A percentile compares a stretch with the other conserved stretches of the same genome.
phyloP scores from a whole-genome alignment of 2,113 vertebrate genomes.

The Bos javanicus region DNA sequence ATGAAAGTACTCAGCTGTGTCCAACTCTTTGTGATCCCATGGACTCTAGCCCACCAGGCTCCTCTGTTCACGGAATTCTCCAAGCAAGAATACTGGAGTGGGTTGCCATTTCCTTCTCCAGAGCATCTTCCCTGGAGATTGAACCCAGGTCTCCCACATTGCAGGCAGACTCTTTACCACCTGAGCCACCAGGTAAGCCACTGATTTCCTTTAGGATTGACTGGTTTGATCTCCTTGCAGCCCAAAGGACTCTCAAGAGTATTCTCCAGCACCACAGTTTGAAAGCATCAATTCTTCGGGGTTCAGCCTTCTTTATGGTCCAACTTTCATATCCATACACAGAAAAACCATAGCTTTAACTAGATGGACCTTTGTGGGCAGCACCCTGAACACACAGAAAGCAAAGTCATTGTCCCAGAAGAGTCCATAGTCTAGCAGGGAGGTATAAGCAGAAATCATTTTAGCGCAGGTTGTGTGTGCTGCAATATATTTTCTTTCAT shows the following conservation, averaged over 20 bases:
- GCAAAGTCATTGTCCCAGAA: background rate
- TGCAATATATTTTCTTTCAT: background rate
- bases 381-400: background rate
- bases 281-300: background rate
- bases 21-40: background rate
- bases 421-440: background rate
- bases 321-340: background rate
- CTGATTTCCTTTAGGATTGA: background rate
- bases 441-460: background rate
- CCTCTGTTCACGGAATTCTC: background rate
- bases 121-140: background rate
- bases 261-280: background rate
- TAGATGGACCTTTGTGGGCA: background rate
- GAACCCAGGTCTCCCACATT: background rate
- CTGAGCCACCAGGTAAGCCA: background rate
- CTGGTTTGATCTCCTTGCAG: background rate
- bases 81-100: background rate
- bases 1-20: background rate
- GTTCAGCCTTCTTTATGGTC: background rate
- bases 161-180: background rate
- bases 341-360: background rate
- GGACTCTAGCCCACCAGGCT: background rate
- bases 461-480: no score
- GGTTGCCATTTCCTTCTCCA: background rate
- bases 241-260: background rate